phyloP scores from a whole-genome alignment of 2,797 vertebrate species.

The Microctenopoma steveboyesi region DNA sequence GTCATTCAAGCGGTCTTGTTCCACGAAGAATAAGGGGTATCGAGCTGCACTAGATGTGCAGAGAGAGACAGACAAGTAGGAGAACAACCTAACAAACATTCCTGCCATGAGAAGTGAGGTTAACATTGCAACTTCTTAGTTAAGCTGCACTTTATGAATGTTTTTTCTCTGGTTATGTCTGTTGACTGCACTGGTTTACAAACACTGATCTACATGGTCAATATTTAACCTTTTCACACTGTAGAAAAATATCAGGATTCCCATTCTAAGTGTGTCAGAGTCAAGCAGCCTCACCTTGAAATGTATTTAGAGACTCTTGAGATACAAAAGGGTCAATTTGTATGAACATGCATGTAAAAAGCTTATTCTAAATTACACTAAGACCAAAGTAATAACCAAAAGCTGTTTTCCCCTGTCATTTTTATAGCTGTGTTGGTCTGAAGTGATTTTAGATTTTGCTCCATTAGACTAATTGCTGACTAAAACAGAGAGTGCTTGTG shows the following conservation, averaged over 20 bases:
- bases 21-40: slow-evolving; percentile 29
- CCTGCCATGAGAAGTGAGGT: neutral
- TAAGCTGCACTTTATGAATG: neutral
- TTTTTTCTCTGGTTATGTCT: neutral
- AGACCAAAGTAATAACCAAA: slow-evolving; percentile 39
- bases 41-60: slow-evolving; percentile 4
- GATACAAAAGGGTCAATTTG: slow-evolving; percentile 21
- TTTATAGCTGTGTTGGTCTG: slow-evolving; percentile 48
- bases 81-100: slow-evolving; percentile 6
- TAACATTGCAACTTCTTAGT: neutral
- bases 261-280: neutral
- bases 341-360: slow-evolving; percentile 34
- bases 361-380: slow-evolving; percentile 36
- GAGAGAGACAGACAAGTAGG: slow-evolving; percentile 13
- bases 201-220: neutral
- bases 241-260: neutral
- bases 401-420: slow-evolving; percentile 32
- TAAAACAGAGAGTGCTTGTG: slow-evolving; percentile 63
- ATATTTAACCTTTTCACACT: no score
- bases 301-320: slow-evolving; percentile 15
- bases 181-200: neutral
- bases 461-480: slow-evolving; percentile 75
- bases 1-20: slow-evolving; percentile 56
- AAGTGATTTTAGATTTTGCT: slow-evolving; percentile 72
- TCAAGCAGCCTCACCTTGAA: slow-evolving; percentile 11